Percentiles rank a stretch among this genome's conserved stretches.
Evolutionary conservation across 2,797 vertebrate genomes (phyloP).

Genomic region (Carduelis carduelis): DNA sequence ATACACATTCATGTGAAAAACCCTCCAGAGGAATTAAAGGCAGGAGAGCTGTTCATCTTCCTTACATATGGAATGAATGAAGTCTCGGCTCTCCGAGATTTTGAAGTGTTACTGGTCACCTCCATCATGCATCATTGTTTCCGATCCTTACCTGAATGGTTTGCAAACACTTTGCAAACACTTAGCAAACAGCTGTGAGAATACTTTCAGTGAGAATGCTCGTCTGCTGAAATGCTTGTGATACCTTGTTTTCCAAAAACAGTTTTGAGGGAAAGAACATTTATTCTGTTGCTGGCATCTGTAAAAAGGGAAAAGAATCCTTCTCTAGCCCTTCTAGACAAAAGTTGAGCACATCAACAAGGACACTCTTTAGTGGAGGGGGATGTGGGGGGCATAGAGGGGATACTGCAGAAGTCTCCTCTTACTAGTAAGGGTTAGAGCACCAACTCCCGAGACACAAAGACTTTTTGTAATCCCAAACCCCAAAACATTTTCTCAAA

Average conservation of each 20-base stretch:
- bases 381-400: not conserved
- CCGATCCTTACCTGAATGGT: not conserved
- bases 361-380: not conserved
- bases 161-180: not conserved
- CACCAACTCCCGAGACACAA: not conserved
- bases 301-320: not conserved
- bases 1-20: slow-evolving; percentile 36
- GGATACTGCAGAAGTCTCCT: not conserved
- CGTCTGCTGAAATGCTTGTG: not conserved
- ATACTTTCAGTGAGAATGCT: not conserved
- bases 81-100: not conserved
- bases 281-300: not conserved
- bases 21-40: slow-evolving; percentile 40
- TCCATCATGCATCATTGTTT: not conserved
- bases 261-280: not conserved
- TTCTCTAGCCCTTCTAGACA: not conserved
- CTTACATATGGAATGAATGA: not conserved
- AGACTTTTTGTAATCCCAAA: not conserved
- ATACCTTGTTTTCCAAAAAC: not conserved
- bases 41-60: slow-evolving; percentile 3
- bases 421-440: not conserved
- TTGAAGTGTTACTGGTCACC: not conserved
- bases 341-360: not conserved
- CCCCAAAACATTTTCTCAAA: slow-evolving; percentile 40
- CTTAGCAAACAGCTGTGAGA: not conserved